These are phyloP conservation scores for Nebria brevicollis DNA, from an alignment of 2,888 invertebrate genomes.

Conservation along the genomic window DNA sequence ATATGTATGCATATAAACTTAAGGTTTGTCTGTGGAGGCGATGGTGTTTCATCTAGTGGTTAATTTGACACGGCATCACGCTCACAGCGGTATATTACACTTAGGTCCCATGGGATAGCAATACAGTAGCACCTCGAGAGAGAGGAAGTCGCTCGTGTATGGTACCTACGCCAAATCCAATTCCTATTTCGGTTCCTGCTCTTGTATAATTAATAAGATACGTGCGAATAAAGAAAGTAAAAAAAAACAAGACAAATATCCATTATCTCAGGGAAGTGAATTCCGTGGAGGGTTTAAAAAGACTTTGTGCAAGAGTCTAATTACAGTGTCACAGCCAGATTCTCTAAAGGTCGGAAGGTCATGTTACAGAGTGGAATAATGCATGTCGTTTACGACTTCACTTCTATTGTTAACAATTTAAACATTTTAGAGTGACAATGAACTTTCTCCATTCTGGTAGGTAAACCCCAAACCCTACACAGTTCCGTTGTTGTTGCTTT, in stretches of 20 bases:
- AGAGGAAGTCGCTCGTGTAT: background rate
- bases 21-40: background rate
- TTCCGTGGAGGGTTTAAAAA: conserved; percentile 39
- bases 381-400: conserved; percentile 45
- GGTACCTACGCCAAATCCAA: background rate
- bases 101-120: conserved; percentile 18
- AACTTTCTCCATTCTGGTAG: background rate
- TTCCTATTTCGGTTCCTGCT: background rate
- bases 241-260: conserved; percentile 44
- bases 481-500: background rate
- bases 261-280: conserved; percentile 40
- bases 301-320: conserved; percentile 43
- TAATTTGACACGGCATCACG: conserved; percentile 30
- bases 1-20: background rate
- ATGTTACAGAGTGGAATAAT: conserved; percentile 36
- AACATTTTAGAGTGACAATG: conserved; percentile 45
- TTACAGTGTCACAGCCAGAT: conserved; percentile 43
- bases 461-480: background rate
- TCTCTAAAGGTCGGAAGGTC: conserved; percentile 39
- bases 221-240: conserved; percentile 40
- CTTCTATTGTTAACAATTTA: conserved; percentile 46
- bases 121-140: background rate
- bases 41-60: conserved; percentile 21
- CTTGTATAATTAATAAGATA: conserved; percentile 27
- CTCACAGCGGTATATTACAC: conserved; percentile 27